Evolutionary conservation across 2,113 vertebrate species (phyloP).

Genomic region (Paedocypris sp.): DNA sequence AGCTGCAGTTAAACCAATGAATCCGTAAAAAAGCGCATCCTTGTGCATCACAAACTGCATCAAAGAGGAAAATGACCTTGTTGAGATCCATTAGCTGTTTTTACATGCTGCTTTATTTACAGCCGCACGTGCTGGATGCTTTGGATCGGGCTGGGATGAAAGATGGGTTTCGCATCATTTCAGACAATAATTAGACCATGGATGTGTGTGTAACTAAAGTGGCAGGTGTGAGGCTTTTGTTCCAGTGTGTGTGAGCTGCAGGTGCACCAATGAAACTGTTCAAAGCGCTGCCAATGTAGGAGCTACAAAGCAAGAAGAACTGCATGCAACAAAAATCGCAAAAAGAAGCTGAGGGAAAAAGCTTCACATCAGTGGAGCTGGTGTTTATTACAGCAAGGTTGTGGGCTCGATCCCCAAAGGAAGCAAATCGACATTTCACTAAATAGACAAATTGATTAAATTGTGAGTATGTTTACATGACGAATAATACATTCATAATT

Average conservation of each 20-base stretch:
- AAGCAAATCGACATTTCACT: too few relatives aligned
- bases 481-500: too few relatives aligned
- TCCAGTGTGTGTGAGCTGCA: background rate
- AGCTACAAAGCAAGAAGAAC: constrained; percentile 1
- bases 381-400: too few relatives aligned
- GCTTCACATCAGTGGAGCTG: too few relatives aligned
- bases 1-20: background rate
- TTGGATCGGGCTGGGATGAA: constrained; percentile 7
- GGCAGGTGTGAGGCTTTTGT: constrained; percentile 12
- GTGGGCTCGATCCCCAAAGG: too few relatives aligned
- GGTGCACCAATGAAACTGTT: background rate
- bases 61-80: constrained; percentile 14
- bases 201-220: background rate
- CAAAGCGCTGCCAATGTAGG: background rate
- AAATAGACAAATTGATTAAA: too few relatives aligned
- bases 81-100: constrained; percentile 17
- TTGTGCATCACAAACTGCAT: background rate
- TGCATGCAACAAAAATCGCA: background rate
- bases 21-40: constrained; percentile 1
- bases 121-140: background rate
- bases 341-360: background rate
- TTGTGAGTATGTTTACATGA: too few relatives aligned
- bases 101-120: background rate
- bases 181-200: constrained; percentile 6
- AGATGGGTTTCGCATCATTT: constrained; percentile 6